Evolutionary conservation across 2,888 invertebrate genomes (phyloP), one percentile per base, ranked within the genome.

Genomic region (Nineta flava): DNA sequence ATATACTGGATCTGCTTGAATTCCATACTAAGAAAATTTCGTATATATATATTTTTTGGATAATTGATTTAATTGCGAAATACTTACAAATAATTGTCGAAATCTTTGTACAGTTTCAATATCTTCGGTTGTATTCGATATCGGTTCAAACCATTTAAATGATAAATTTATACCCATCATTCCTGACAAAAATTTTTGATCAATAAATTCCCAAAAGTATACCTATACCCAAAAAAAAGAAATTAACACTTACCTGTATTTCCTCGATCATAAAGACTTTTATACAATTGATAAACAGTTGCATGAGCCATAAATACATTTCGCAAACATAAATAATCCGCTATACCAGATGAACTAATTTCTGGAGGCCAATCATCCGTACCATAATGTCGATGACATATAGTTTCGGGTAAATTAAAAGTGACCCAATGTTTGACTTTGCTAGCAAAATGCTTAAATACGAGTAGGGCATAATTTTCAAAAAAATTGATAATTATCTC

Each of bases 311-410:
- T 53, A 9, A 64, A 57, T 54, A 48, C 83, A 65, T 59, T 84
- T 59, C 86, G 84, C 0, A 76, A 75, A 55, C 82, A 83, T 1
- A 77, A 64, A 60, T 87, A 87, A 53, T 75, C 72, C 0, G 77
- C 80, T 45, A 76, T 68, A 2, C 78, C 79, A 2, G 75, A 76
- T 13, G 73, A 72, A 56, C 76, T 71, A 52, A 75, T 62, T 0
- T 73, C 71, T 1, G 78, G 78, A 1, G 78, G 78, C 63, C 77
- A 66, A 57, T 72, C 76, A 34, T 73, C 73, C 19, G 73, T 72
- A 2, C 77, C 77, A 65, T 46, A 46, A 34, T 26, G 19, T n/a
- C 7, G 10, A 16, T 43, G 26, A 4, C 42, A 49, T 32, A 34
- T 43, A 10, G 15, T n/a, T 15, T 26, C 34, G 12, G 52, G 52